These are phyloP conservation scores for Coptodon bakossiorum DNA, from an alignment of 2,113 vertebrate genomes.

Conservation along the genomic window DNA sequence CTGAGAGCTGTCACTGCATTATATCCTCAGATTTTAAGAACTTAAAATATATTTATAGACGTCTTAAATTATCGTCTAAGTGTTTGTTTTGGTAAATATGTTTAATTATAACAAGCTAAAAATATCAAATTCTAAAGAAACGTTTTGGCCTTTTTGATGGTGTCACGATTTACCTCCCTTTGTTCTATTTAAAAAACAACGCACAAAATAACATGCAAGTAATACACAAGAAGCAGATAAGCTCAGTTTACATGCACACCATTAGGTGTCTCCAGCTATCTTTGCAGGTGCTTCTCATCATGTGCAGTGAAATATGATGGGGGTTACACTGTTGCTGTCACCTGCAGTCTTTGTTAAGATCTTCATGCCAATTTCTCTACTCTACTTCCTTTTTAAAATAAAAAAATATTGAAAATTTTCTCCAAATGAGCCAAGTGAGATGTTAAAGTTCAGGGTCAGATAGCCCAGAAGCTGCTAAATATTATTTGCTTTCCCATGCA, in stretches of 20 bases:
- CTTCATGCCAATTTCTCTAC: background rate
- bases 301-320: background rate
- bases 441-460: background rate
- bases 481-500: background rate
- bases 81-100: background rate
- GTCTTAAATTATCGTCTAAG: background rate
- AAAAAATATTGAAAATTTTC: background rate
- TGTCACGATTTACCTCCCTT: background rate
- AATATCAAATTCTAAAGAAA: background rate
- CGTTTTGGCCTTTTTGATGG: background rate
- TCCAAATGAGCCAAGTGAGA: background rate
- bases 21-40: background rate
- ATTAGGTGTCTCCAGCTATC: constrained; percentile 29
- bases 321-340: background rate
- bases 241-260: background rate
- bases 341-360: background rate
- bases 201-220: background rate
- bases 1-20: background rate
- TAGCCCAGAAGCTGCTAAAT: background rate
- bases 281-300: constrained; percentile 24
- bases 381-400: background rate
- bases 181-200: background rate
- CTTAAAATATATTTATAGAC: background rate
- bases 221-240: background rate
- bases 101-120: background rate